Evolutionary conservation across 2,113 vertebrate species (phyloP), one percentile per base, ranked within the genome.

Genomic region (Tachuris rubrigastra): DNA sequence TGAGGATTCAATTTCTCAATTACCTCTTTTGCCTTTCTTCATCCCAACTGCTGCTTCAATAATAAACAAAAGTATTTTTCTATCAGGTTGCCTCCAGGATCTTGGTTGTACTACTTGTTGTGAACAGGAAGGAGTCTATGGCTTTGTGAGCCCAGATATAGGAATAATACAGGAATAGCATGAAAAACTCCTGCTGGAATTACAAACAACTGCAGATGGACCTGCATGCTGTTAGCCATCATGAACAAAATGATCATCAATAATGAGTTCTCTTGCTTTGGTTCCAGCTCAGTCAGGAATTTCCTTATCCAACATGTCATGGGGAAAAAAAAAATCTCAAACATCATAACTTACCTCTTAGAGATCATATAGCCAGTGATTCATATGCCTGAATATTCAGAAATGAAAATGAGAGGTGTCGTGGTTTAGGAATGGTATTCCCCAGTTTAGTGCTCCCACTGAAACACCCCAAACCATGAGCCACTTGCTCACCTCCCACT

Each of bases 401-500:
- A 66, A 73, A 56, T 77, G 0, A 55, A 84, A 73, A 69, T 50
- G 18, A 65, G 20, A 49, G 20, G 9, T 50, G 22, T 6, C 0
- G 1, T 65, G 21, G 17, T 73, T 65, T 79, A 49, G 49, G 35
- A 72, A 30, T 63, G 30, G 15, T 35, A 19, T 20, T 37, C 25
- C 42, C 20, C 24, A 7, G 1, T 18, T 72, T 27, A 42, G 18
- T 42, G 17, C 18, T 80, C 50, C 19, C 37, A 16, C 41, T 41
- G 75, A 42, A 47, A 47, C 14, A 49, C 42, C 42, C 66, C 49
- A 55, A 63, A 47, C 24, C 42, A 14, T 8, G 28, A 4, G 0
- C 39, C 2, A 3, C 18, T 62, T 8, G 0, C 47, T 62, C 55
- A 0, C 10, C 31, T 18, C 46, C 14, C 41, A 30, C n/a, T n/a